Conservation (phyloP, 2,113 vertebrate genomes). For the Sclerurus mexicanus region DNA sequence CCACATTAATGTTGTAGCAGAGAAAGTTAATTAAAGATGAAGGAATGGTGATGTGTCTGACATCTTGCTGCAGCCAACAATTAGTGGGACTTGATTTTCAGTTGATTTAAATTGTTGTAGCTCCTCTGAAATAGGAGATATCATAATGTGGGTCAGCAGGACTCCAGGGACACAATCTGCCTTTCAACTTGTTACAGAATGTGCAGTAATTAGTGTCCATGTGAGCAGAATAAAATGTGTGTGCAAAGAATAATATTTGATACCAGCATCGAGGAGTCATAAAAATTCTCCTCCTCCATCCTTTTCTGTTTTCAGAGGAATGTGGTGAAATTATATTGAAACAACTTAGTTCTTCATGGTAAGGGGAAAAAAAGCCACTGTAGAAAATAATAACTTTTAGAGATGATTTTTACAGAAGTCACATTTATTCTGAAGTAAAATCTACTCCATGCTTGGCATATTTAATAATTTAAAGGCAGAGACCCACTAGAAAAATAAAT, state of each 20-base stretch:
- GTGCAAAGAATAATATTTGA: neutral
- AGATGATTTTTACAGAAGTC: neutral
- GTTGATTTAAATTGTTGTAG: neutral
- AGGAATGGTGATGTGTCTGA: neutral
- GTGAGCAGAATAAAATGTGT: neutral
- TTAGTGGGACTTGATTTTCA: neutral
- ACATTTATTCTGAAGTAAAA: neutral
- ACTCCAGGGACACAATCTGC: neutral
- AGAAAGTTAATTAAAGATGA: slow-evolving; percentile 11
- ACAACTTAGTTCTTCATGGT: neutral
- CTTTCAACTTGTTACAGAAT: neutral
- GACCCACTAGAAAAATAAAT: neutral
- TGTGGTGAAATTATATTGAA: neutral
- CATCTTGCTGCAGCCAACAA: neutral
- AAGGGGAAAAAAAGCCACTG: neutral
- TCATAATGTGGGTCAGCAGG: slow-evolving; percentile 11
- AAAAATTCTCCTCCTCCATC: neutral
- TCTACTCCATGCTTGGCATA: neutral
- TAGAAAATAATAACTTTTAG: neutral
- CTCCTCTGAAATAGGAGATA: neutral
- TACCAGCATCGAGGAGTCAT: neutral
- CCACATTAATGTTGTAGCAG: neutral
- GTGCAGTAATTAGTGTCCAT: neutral
- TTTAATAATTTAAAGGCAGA: neutral
- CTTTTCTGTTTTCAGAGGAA: neutral